phyloP scores from a whole-genome alignment of 2,888 invertebrate genomes.

The Pheosia tremula region DNA sequence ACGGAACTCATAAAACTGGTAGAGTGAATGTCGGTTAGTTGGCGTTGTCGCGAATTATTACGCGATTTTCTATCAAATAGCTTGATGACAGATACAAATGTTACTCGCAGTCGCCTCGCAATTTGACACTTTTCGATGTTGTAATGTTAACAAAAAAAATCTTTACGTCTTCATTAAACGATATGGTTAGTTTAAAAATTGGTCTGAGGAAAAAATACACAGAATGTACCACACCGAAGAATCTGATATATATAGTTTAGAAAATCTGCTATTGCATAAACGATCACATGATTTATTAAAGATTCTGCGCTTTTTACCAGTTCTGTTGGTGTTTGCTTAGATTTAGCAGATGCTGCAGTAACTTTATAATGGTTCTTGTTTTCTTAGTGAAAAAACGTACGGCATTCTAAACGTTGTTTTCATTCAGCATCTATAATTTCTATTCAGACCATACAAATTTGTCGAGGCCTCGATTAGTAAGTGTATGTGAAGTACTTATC shows the following conservation, averaged over 20 bases:
- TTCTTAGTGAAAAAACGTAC: no score
- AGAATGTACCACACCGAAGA: neutral
- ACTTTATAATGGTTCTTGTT: no score
- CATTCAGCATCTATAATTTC: no score
- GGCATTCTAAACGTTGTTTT: no score
- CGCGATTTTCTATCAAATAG: conserved; percentile 43
- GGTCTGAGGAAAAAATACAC: neutral
- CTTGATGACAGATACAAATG: conserved; percentile 37
- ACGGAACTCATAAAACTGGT: conserved; percentile 55
- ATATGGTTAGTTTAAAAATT: conserved; percentile 7
- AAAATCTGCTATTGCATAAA: no score
- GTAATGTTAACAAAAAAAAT: conserved; percentile 28
- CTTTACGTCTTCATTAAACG: conserved; percentile 29
- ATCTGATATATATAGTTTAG: no score
- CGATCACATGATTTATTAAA: no score
- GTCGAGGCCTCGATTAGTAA: neutral
- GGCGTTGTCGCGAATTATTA: conserved; percentile 46
- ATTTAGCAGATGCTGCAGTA: no score
- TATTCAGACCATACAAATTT: no score
- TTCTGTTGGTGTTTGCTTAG: no score
- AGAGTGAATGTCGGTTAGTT: conserved; percentile 41
- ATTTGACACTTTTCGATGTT: conserved; percentile 26
- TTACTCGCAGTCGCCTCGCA: conserved; percentile 32
- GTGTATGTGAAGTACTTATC: neutral
- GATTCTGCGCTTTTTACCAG: no score